phyloP scores from a whole-genome alignment of 2,888 invertebrate species.

The Patella pellucida region DNA sequence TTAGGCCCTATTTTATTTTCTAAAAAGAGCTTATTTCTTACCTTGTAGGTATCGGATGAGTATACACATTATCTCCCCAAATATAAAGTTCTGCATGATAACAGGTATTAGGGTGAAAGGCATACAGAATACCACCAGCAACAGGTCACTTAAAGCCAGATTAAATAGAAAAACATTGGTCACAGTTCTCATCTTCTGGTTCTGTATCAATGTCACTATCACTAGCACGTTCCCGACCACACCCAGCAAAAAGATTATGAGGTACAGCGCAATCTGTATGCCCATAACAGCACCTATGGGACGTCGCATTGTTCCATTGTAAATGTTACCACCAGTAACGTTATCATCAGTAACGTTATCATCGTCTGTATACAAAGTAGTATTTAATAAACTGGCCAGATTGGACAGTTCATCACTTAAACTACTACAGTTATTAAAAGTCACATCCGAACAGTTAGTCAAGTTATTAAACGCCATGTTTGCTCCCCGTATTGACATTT shows the following conservation, averaged over 20 bases:
- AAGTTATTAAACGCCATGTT: too few relatives aligned
- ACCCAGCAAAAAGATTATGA: conserved; percentile 82
- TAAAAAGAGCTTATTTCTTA: conserved; percentile 68
- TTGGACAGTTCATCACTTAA: too few relatives aligned
- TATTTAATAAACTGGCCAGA: too few relatives aligned
- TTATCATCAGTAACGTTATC: too few relatives aligned
- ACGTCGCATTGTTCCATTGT: not conserved
- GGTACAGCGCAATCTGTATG: conserved; percentile 78
- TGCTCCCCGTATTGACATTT: too few relatives aligned
- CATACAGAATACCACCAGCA: conserved; percentile 86
- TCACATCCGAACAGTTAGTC: too few relatives aligned
- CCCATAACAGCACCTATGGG: not conserved
- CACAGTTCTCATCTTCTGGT: conserved; percentile 73
- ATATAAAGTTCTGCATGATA: conserved; percentile 79
- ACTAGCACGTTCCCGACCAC: conserved; percentile 85
- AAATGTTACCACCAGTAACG: too few relatives aligned
- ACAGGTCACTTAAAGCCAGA: conserved; percentile 79
- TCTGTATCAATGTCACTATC: conserved; percentile 76
- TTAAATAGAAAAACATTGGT: conserved; percentile 74
- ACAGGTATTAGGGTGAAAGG: conserved; percentile 81
- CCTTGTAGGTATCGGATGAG: conserved; percentile 82
- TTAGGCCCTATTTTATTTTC: too few relatives aligned
- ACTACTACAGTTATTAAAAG: too few relatives aligned
- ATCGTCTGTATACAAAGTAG: too few relatives aligned
- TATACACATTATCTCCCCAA: conserved; percentile 81